A percentile compares a stretch with the other conserved stretches of the same genome.
Conservation (phyloP, 1,140 invertebrate species). For the Frieseomelitta varia region DNA sequence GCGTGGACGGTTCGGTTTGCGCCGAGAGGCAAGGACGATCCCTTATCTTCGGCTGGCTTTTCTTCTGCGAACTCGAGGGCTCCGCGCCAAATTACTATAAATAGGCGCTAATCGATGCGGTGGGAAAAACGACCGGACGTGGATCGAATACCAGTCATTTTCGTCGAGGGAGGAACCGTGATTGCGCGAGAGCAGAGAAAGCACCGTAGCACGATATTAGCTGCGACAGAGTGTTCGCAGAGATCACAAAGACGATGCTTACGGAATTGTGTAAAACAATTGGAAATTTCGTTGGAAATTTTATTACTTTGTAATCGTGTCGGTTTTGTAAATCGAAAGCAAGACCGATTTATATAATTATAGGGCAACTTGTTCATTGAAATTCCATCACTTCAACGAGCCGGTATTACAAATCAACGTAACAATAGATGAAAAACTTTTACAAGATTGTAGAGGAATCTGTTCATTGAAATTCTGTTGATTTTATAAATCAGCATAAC, state of each 20-base stretch:
- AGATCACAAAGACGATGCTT: neutral
- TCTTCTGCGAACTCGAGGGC: constrained; percentile 71
- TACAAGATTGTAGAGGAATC: too few species aligned
- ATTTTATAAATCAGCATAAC: too few species aligned
- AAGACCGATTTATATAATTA: too few species aligned
- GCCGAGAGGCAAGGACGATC: constrained; percentile 78
- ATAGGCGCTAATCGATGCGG: constrained; percentile 77
- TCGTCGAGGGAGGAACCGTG: neutral
- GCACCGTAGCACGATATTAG: too few species aligned
- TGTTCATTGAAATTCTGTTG: too few species aligned
- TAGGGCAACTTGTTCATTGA: too few species aligned
- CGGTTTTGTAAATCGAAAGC: too few species aligned
- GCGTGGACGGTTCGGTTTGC: constrained; percentile 58
- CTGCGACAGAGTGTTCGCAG: too few species aligned
- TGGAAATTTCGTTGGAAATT: neutral
- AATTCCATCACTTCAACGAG: too few species aligned
- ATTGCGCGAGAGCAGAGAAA: neutral
- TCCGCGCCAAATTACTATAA: constrained; percentile 79
- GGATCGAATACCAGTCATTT: constrained; percentile 52
- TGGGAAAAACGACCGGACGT: constrained; percentile 70
- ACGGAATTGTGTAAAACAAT: neutral
- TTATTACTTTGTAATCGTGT: too few species aligned
- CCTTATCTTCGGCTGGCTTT: constrained; percentile 72
- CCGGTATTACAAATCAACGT: too few species aligned
- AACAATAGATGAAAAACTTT: too few species aligned